Evolutionary conservation across 2,113 vertebrate species (phyloP).

Genomic region (Fukomys damarensis): DNA sequence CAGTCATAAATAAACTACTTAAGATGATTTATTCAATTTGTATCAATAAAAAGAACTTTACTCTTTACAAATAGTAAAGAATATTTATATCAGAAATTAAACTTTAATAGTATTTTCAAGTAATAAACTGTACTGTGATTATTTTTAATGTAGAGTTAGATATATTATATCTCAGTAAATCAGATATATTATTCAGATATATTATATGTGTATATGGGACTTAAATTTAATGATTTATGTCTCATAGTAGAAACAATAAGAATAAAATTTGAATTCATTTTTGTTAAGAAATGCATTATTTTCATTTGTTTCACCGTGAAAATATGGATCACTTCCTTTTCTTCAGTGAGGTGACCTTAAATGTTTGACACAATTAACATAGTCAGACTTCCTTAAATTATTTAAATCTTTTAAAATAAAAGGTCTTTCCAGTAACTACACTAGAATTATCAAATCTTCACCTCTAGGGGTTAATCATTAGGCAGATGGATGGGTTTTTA

Average conservation of each 20-base stretch:
- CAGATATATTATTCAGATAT: no score
- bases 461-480: constrained; percentile 57
- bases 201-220: not conserved
- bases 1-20: not conserved
- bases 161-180: not conserved
- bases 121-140: not conserved
- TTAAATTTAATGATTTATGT: constrained; percentile 19
- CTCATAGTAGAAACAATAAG: not conserved
- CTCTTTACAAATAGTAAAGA: no score
- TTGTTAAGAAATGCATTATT: not conserved
- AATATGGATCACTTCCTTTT: not conserved
- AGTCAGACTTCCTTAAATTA: not conserved
- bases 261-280: not conserved
- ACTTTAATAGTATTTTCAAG: constrained; percentile 20
- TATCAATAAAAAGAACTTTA: no score
- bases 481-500: constrained; percentile 62
- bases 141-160: not conserved
- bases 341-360: not conserved
- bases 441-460: constrained; percentile 58
- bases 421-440: constrained; percentile 33
- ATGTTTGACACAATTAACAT: not conserved
- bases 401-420: constrained; percentile 58
- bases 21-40: not conserved
- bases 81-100: not conserved
- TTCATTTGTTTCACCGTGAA: constrained; percentile 35